Base-by-base conservation (phyloP, 2,113 vertebrate species). In the Tachysurus vachellii region DNA sequence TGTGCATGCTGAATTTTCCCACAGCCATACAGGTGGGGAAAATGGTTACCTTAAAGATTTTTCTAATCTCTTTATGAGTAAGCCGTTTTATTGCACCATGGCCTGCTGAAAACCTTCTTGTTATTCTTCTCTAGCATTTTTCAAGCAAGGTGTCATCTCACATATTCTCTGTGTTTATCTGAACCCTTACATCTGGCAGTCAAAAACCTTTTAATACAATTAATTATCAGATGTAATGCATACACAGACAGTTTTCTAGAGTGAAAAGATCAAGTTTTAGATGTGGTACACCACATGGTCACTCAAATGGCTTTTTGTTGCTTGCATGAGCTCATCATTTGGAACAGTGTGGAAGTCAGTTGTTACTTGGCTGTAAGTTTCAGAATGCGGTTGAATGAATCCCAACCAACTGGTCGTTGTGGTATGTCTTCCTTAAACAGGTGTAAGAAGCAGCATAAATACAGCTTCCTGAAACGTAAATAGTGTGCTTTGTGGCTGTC, bases 11-110 rank as follows among this genome's bases (percentile, higher is more conserved):
- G 13, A 79, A 47, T 88, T 86, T 84, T 83, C 79, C 86, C 77
- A 36, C n/a, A 82, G 71, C 50, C 77, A 81, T 54, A 53, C 9
- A 62, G 77, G n/a, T 16, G 54, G 56, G 44, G n/a, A 84, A 83
- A 88, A 23, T 3, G 82, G 53, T 73, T 86, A 89, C 84, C 88
- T 89, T 89, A 73, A 90, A 85, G 89, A 66, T 89, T 90, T 88
- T 91, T 89, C 53, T 70, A 66, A 36, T 44, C 54, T 88, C 71
- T 83, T 87, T 81, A 16, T 62, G 71, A 85, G 81, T 79, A 84
- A 68, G 21, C 19, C 2, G 5, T 50, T 31, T 80, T 80, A 13
- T 77, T 53, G 44, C 10, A 76, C 36, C 5, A 21, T 19, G 19
- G 4, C 13, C 2, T 17, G 31, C 8, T 12, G 1, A 11, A 47